These are phyloP conservation scores for Macroramphosus scolopax DNA, from an alignment of 2,797 vertebrate genomes.

Conservation along the genomic window DNA sequence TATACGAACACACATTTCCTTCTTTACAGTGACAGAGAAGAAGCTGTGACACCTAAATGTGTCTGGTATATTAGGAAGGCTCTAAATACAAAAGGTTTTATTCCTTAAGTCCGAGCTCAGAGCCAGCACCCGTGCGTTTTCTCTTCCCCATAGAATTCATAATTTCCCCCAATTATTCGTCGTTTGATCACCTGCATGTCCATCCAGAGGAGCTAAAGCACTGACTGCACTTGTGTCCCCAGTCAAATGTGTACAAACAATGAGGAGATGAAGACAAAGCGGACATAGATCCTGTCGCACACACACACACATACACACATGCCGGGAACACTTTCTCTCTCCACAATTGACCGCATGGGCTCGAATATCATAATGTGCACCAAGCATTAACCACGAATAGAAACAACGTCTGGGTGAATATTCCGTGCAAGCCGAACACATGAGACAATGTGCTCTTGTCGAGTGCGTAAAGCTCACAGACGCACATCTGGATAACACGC, in stretches of 20 bases:
- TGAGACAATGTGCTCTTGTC: constrained; percentile 64
- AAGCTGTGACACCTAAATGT: constrained; percentile 23
- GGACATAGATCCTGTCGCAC: constrained; percentile 39
- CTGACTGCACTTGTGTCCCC: constrained; percentile 28
- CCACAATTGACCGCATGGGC: constrained; percentile 49
- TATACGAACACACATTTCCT: background rate
- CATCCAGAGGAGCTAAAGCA: constrained; percentile 17
- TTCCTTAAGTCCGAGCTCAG: constrained; percentile 41
- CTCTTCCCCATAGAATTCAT: constrained; percentile 23
- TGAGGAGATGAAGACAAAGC: constrained; percentile 81
- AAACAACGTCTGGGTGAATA: too few species aligned
- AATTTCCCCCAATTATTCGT: constrained; percentile 29
- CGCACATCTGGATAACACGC: constrained; percentile 84
- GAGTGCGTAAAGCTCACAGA: constrained; percentile 65
- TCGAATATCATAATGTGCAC: constrained; percentile 58
- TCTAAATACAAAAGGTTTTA: constrained; percentile 36
- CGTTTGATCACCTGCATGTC: constrained; percentile 41
- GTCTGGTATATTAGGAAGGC: constrained; percentile 29
- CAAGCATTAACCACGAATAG: constrained; percentile 14
- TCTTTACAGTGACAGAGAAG: constrained; percentile 21
- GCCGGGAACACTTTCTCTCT: constrained; percentile 53
- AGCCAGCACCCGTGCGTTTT: constrained; percentile 32
- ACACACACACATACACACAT: constrained; percentile 13
- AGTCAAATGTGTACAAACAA: constrained; percentile 78
- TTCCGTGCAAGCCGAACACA: constrained; percentile 34